Evolutionary conservation across 2,797 vertebrate genomes (phyloP), one percentile per base, ranked within the genome.

Genomic region (Oceanodroma leucorhoa): DNA sequence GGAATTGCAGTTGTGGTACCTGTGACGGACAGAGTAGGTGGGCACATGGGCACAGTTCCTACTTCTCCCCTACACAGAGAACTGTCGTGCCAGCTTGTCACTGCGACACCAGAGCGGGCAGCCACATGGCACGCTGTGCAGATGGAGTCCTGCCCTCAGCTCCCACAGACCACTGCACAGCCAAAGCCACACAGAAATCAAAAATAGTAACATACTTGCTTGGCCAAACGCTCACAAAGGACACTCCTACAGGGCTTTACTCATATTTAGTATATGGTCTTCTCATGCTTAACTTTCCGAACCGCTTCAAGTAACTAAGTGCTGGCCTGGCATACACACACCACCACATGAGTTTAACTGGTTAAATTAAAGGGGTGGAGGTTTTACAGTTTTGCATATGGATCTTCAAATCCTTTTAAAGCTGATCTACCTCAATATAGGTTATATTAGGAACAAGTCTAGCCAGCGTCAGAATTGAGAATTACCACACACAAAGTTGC

Each of bases 91-190:
- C 8, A 3, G 27, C 27, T 62, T 29, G 43, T 8, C 4, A 5
- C 32, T 10, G 48, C 0, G 4, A 41, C 24, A 84, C 61, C 78
- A 65, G 41, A 83, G 53, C 0, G 1, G 83, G 69, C 75, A 66
- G 75, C 20, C 62, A 70, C 57, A 30, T 0, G 3, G 30, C 41
- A n/a, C 0, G 0, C 20, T 8, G 43, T 2, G n/a, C 66, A 53
- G 58, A 61, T 10, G 38, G 41, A 93, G 38, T 41, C 46, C 43
- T 34, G 78, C 10, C 51, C 79, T 85, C 64, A 62, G 54, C 82
- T 87, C 45, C 53, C 79, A 80, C 64, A 85, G 70, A 62, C 27
- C 55, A 50, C 38, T 14, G 55, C 32, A 45, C 40, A 78, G 62
- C 34, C 41, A 71, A 82, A 89, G 30, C 81, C 12, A 5, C 82